These are phyloP conservation scores for Zapornia atra DNA, from an alignment of 2,113 vertebrate species.

Conservation along the genomic window DNA sequence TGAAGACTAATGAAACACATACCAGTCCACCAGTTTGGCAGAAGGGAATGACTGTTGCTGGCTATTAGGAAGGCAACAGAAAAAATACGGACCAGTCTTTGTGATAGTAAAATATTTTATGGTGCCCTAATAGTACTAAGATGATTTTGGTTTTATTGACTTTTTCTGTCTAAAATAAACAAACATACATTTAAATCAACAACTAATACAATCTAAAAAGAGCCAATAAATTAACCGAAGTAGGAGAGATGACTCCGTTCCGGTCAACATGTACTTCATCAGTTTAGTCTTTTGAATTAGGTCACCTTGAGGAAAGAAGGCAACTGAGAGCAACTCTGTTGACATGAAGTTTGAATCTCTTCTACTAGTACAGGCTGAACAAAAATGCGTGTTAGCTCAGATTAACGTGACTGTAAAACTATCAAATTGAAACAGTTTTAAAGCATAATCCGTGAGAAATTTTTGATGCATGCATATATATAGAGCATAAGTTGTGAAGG, in stretches of 20 bases:
- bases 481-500: background rate
- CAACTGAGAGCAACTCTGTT: background rate
- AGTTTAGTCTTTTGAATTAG: background rate
- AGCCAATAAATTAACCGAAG: background rate
- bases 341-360: background rate
- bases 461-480: background rate
- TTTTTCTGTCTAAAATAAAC: background rate
- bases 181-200: background rate
- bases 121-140: background rate
- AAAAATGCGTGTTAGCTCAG: background rate
- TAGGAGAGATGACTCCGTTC: background rate
- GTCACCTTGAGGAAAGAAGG: background rate
- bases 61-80: background rate
- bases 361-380: background rate
- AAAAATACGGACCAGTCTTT: background rate
- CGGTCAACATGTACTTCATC: background rate
- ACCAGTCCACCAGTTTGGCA: background rate
- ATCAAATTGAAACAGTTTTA: background rate
- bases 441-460: background rate
- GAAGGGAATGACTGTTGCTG: accelerated
- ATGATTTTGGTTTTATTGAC: background rate
- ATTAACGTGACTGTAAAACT: background rate
- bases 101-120: background rate
- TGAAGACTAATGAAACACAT: background rate
- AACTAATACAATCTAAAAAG: background rate